A percentile compares a stretch with the other conserved stretches of the same genome.
Evolutionary conservation across 2,888 invertebrate genomes (phyloP).

Genomic region (Melikaiella ostensackeni): DNA sequence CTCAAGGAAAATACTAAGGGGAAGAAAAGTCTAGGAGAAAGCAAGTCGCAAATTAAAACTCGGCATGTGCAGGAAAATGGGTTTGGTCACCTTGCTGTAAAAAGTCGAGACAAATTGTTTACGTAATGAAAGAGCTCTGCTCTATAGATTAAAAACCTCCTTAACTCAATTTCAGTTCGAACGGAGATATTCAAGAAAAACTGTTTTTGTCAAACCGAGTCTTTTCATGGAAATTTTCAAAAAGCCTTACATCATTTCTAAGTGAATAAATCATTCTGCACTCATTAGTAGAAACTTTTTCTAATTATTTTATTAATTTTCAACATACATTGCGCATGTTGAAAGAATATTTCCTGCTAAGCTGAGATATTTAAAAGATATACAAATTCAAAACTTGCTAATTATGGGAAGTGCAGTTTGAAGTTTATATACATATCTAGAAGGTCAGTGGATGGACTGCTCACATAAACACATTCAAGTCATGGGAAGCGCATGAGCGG

Average conservation of each 20-base stretch:
- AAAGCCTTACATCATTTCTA: too few relatives aligned
- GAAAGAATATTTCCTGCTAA: neutral
- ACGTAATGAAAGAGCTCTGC: neutral
- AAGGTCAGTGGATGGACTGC: too few relatives aligned
- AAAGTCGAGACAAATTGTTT: neutral
- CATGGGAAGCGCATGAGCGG: too few relatives aligned
- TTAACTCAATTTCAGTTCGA: too few relatives aligned
- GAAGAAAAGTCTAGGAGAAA: constrained; percentile 1
- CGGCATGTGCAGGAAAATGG: constrained; percentile 7
- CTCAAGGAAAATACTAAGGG: neutral
- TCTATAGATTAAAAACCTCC: too few relatives aligned
- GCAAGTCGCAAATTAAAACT: neutral
- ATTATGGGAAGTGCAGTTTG: neutral
- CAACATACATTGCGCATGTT: neutral
- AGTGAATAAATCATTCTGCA: too few relatives aligned
- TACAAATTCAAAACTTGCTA: neutral
- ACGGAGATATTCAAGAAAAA: too few relatives aligned
- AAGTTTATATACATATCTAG: too few relatives aligned
- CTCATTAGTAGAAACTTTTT: too few relatives aligned
- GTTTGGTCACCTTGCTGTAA: neutral
- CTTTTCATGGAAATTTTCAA: too few relatives aligned
- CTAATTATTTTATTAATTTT: neutral
- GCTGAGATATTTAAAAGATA: neutral
- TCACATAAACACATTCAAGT: too few relatives aligned
- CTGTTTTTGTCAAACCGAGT: too few relatives aligned